Conservation (phyloP, 2,113 vertebrate species). For the Notiomystis cincta region DNA sequence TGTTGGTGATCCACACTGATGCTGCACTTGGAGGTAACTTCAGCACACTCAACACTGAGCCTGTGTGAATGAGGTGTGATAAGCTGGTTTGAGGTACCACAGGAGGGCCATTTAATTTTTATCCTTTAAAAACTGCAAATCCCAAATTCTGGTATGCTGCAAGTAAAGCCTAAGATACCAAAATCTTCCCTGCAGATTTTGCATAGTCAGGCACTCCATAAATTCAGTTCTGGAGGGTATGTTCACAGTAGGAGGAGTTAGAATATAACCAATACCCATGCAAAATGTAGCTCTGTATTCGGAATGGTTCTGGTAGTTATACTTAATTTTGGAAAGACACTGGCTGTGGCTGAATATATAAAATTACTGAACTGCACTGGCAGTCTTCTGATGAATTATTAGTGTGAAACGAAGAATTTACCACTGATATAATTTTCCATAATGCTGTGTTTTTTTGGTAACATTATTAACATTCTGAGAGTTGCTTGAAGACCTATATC, state of each 20-base stretch:
- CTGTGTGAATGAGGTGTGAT: not conserved
- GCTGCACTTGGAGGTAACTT: not conserved
- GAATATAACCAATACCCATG: not conserved
- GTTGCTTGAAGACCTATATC: not conserved
- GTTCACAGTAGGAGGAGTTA: not conserved
- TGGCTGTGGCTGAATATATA: not conserved
- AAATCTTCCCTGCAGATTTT: not conserved
- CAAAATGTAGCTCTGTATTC: not conserved
- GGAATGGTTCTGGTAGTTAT: not conserved
- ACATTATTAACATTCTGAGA: not conserved
- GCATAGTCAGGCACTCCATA: accelerated
- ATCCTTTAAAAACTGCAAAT: not conserved
- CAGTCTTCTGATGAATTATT: not conserved
- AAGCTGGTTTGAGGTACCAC: not conserved
- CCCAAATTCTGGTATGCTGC: accelerated
- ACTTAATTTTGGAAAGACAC: not conserved
- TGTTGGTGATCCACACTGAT: accelerated
- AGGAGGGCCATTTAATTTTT: not conserved
- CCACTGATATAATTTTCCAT: not conserved
- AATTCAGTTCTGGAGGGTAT: not conserved
- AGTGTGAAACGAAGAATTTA: not conserved
- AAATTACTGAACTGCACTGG: not conserved
- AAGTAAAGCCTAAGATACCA: not conserved
- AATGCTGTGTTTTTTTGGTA: not conserved
- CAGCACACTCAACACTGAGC: accelerated